phyloP scores from a whole-genome alignment of 2,888 invertebrate species.

The Hirudinaria manillensis region DNA sequence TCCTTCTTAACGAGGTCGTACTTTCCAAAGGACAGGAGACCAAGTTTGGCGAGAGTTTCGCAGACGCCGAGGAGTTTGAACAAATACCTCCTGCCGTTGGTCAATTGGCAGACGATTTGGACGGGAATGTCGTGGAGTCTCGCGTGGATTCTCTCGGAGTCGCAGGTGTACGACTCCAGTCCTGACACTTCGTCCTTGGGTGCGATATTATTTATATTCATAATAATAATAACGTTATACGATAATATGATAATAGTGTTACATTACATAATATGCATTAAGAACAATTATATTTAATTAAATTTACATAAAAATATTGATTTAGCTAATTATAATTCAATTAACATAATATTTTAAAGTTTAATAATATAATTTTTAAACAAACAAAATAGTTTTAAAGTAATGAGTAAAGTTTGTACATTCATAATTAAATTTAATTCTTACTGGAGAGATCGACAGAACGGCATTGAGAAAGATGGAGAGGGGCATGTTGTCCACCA shows the following conservation, averaged over 20 bases:
- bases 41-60: conserved; percentile 62
- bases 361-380: too few species aligned
- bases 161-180: conserved; percentile 8
- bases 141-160: conserved; percentile 7
- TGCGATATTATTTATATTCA: too few species aligned
- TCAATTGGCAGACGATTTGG: conserved; percentile 52
- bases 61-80: conserved; percentile 60
- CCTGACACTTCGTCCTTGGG: neutral
- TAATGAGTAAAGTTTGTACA: too few species aligned
- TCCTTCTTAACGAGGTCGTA: conserved; percentile 65
- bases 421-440: neutral
- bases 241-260: too few species aligned
- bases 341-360: too few species aligned
- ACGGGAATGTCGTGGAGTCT: conserved; percentile 6
- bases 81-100: conserved; percentile 62
- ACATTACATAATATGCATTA: too few species aligned
- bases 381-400: too few species aligned
- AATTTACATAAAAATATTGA: too few species aligned
- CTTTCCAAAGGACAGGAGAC: conserved; percentile 66
- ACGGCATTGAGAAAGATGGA: conserved; percentile 17
- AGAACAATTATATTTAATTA: too few species aligned
- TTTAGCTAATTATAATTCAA: too few species aligned
- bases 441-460: conserved; percentile 20
- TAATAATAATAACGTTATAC: too few species aligned
- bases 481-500: conserved; percentile 24